Evolutionary conservation across 2,888 invertebrate genomes (phyloP), one percentile per base, ranked within the genome.

Genomic region (Ormyrus rosae): DNA sequence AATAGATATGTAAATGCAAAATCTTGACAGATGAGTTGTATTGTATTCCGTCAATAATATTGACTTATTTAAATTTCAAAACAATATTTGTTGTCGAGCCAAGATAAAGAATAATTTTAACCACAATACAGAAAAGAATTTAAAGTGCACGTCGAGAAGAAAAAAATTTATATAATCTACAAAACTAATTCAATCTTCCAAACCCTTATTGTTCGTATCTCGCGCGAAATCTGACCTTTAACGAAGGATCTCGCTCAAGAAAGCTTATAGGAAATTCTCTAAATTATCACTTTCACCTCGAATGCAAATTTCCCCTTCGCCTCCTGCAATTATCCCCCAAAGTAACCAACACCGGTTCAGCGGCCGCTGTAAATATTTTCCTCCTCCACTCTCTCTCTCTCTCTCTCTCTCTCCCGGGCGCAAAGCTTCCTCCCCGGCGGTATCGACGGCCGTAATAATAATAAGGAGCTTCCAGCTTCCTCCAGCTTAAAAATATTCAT

Each of bases 401-500:
- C 34, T 34, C 34, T 4, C 19, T 60, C 51, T 72, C 53, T 61
- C 45, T 11, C 72, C 10, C 67, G 13, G 8, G 13, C 13, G 13
- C 13, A 13, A 64, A 65, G 50, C 58, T 70, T 4, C 46, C 65
- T 13, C 53, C 19, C n/a, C 11, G 11, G 9, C 19, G 46, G 34
- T 34, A 69, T n/a, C 60, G 45, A 1, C 67, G 46, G 51, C 48
- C 19, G 65, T 67, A 72, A 68, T 74, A 75, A 78, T 70, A 65
- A 70, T 58, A 72, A 60, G 69, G 63, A 34, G 11, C 34, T 34
- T 34, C 13, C 45, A 51, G 13, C 58, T 50, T 6, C 48, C 50
- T 51, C 53, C 19, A 9, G 51, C 53, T 60, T 55, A 71, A 81
- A 78, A 81, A 81, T 81, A 81, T 81, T 78, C 81, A 75, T 78